Percentiles rank a stretch among this genome's conserved stretches.
Evolutionary conservation across 2,797 vertebrate genomes (phyloP).

Genomic region (Antrozous pallidus): DNA sequence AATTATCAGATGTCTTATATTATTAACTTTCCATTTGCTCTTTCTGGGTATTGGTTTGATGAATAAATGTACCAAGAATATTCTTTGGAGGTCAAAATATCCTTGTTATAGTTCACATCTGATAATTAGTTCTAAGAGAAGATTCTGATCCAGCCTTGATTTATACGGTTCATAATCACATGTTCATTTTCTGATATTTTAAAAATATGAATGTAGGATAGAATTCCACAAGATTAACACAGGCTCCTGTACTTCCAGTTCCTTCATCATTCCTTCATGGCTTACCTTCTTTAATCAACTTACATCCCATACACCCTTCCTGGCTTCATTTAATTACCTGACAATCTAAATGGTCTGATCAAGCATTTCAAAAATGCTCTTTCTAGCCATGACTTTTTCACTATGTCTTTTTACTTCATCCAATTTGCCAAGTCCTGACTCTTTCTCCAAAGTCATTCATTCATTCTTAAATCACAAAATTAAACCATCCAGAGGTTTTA

Average conservation of each 20-base stretch:
- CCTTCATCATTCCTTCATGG: background rate
- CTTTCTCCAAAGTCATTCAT: background rate
- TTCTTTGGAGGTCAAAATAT: slow-evolving; percentile 8
- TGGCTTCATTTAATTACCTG: background rate
- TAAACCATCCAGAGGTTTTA: background rate
- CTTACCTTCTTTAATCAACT: background rate
- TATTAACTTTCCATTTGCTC: background rate
- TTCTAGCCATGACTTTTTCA: background rate
- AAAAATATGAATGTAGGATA: background rate
- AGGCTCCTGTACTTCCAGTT: background rate
- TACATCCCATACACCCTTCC: background rate
- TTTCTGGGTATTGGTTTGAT: background rate
- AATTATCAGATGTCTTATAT: background rate
- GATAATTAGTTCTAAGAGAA: slow-evolving; percentile 30
- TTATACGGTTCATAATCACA: background rate
- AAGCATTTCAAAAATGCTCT: background rate
- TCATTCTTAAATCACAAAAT: background rate
- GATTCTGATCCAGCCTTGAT: background rate
- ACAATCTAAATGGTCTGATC: background rate
- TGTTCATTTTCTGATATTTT: background rate
- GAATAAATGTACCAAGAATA: slow-evolving; percentile 20
- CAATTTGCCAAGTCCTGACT: background rate
- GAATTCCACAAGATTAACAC: background rate
- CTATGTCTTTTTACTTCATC: background rate
- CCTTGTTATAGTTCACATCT: background rate